Base-by-base conservation (phyloP, 2,797 vertebrate genomes). In the Setipinna tenuifilis region DNA sequence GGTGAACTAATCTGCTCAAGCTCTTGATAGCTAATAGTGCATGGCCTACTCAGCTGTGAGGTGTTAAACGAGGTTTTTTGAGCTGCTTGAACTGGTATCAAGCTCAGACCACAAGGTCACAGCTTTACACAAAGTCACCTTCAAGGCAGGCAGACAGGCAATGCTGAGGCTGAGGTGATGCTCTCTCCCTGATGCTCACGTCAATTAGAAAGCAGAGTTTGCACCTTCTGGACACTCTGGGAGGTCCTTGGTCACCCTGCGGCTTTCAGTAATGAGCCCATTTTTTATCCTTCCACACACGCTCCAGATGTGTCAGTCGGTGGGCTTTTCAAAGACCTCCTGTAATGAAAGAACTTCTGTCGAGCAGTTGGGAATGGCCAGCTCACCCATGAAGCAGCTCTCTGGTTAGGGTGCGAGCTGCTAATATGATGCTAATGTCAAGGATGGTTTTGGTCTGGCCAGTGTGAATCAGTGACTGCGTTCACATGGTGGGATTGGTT, bases 231-330 rank as follows among this genome's bases (percentile, higher is more conserved):
- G 35, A 85, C 59, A 44, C 83, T 80, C 88, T 14, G 62, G 25
- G 5, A 83, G 83, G 82, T 58, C 44, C 31, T 46, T 25, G 46
- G 86, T 80, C 83, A 80, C 81, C 88, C 83, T 48, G 85, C 85
- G 44, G 83, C 25, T 65, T 21, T 19, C 86, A 46, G 61, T 89
- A 87, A 87, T 89, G 86, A 89, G 85, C 62, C 68, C 85, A 83
- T 87, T 86, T 86, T 87, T 82, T 85, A 87, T 75, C 83, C 71
- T 84, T 5, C 25, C 25, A 35, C 16, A 41, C 65, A 25, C 28
- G 28, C 11, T 14, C 65, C 62, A 25, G 5, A 7, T 31, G 14
- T 35, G 28, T 28, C 65, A 31, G 65, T 25, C 25, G 31, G 17
- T 71, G 25, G 31, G 65, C 65, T 71, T 25, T 71, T 25, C 2